Evolutionary conservation across 2,888 invertebrate species (phyloP), one percentile per base, ranked within the genome.

Genomic region (Penaeus monodon): DNA sequence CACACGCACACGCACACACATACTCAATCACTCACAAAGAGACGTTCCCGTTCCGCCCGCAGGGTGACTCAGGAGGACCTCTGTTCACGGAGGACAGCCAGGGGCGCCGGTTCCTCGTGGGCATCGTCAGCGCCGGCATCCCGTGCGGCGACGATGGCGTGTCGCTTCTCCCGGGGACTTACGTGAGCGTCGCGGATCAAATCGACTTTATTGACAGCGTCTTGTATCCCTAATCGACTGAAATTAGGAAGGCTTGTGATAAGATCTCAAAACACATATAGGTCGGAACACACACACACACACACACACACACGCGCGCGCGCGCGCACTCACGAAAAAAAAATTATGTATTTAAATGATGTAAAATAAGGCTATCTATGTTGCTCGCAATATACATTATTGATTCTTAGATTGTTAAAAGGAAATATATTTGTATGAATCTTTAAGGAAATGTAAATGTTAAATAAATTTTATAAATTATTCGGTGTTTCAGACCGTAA

Each of bases 21-120:
- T 10, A 44, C 33, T 6, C 33, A 38, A 0, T 0, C 33, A 38
- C 33, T 17, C 33, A 24, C 33, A 33, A 27, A 8, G 63, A 10
- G 22, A 22, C 24, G 0, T 38, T 80, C 29, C 7, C 6, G 57
- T 24, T 10, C 79, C 38, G 22, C 57, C 44, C 20, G 49, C 81
- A 89, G 89, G 89, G 89, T 24, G 89, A 89, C 80, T 85, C 85
- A 14, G 89, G 89, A 24, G 89, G 89, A 20, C 89, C 89, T 17
- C 85, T 89, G 17, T 82, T 76, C 79, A 44, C 44, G 22, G 66
- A 73, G 63, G 74, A 86, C 44, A 38, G 29, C 29, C 12, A 49
- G 6, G 73, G 65, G 0, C 73, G 82, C 22, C 68, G 84, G 33
- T 84, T 27, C 64, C 79, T 87, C 27, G 82, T 89, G n/a, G 89